phyloP scores from a whole-genome alignment of 53 echinoderm and acorn worm genomes.

The Holothuria scabra region DNA sequence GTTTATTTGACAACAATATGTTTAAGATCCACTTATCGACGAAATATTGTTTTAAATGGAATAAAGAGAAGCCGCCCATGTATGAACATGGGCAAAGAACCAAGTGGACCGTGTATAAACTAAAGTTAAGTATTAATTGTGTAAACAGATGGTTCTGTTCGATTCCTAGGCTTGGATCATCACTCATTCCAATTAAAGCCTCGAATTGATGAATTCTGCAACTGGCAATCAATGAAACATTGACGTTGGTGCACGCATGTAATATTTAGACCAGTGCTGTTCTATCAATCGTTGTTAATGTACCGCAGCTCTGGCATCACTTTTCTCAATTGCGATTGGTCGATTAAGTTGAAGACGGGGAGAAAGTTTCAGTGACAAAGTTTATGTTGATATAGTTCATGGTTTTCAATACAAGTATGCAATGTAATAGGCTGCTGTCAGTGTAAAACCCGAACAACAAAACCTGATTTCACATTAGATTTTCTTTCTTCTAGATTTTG shows the following conservation, averaged over 20 bases:
- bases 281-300: too few relatives aligned
- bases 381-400: too few relatives aligned
- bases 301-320: too few relatives aligned
- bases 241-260: too few relatives aligned
- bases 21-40: neutral
- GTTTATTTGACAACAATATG: conserved; percentile 3
- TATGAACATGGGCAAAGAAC: conserved; percentile 13
- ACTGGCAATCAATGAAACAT: too few relatives aligned
- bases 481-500: too few relatives aligned
- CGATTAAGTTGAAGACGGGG: too few relatives aligned
- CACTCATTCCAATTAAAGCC: conserved; percentile 20
- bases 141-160: conserved; percentile 39
- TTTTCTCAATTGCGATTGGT: too few relatives aligned
- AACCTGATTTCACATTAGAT: neutral
- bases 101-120: neutral
- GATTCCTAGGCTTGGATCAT: conserved; percentile 1
- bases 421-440: neutral
- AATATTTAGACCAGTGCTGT: too few relatives aligned
- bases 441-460: neutral
- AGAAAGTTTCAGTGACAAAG: too few relatives aligned
- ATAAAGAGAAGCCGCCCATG: conserved; percentile 9
- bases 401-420: too few relatives aligned
- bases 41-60: conserved; percentile 23
- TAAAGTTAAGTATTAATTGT: conserved; percentile 16
- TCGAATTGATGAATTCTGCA: too few relatives aligned